Evolutionary conservation across 2,113 vertebrate genomes (phyloP).

Genomic region (Candoia aspera): DNA sequence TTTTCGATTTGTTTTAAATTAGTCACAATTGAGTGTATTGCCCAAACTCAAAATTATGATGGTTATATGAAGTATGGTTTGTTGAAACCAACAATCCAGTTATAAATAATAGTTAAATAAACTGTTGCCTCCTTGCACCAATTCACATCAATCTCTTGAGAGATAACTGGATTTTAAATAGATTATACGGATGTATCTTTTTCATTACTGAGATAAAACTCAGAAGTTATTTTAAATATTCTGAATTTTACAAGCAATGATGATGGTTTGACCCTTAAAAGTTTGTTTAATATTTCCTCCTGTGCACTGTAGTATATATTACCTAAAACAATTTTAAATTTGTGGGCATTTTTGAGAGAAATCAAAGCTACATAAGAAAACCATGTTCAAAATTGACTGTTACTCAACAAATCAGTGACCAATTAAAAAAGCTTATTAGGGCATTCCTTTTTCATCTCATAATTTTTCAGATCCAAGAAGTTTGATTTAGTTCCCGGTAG

Average conservation of each 20-base stretch:
- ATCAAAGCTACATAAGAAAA: constrained; percentile 60
- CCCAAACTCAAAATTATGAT: background rate
- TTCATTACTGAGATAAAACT: constrained; percentile 44
- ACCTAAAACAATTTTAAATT: constrained; percentile 64
- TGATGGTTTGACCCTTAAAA: constrained; percentile 62
- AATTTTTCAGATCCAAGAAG: constrained; percentile 32
- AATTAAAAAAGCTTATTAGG: constrained; percentile 46
- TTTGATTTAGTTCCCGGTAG: constrained; percentile 33
- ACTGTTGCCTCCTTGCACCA: background rate
- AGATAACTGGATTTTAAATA: constrained; percentile 36
- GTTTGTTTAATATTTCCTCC: constrained; percentile 53
- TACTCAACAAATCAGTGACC: constrained; percentile 64
- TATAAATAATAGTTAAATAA: background rate
- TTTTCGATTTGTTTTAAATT: too few relatives aligned
- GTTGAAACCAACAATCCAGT: background rate
- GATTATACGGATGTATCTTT: background rate
- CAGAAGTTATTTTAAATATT: constrained; percentile 47
- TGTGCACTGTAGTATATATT: constrained; percentile 60
- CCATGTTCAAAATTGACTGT: constrained; percentile 51
- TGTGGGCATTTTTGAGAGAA: constrained; percentile 62
- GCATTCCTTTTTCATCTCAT: constrained; percentile 49
- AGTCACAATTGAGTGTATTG: too few relatives aligned
- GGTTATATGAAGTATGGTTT: background rate
- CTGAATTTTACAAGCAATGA: constrained; percentile 56
- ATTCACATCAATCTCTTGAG: constrained; percentile 20